Conservation (phyloP, 2,888 invertebrate genomes). For the Gonocerus acuteangulatus region DNA sequence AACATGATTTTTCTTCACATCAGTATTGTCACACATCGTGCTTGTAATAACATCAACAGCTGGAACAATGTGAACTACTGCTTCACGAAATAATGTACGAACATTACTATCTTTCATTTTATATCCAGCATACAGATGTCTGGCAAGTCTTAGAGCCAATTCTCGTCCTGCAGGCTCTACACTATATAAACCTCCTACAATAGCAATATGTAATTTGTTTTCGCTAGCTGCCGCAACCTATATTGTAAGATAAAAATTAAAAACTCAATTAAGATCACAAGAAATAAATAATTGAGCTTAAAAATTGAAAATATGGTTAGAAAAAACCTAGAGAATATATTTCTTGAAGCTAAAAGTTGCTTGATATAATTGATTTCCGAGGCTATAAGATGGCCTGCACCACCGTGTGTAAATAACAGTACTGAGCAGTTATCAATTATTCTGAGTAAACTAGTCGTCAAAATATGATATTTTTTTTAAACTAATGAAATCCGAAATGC, state of each 20-base stretch:
- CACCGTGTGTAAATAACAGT: too few species aligned
- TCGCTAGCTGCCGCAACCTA: slow-evolving; percentile 72
- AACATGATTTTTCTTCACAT: slow-evolving; percentile 33
- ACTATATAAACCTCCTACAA: slow-evolving; percentile 76
- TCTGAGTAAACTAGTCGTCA: too few species aligned
- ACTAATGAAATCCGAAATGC: too few species aligned
- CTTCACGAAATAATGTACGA: slow-evolving; percentile 55
- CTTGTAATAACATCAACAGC: slow-evolving; percentile 48
- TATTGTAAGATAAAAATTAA: slow-evolving; percentile 37
- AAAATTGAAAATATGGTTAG: too few species aligned
- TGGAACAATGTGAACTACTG: slow-evolving; percentile 74
- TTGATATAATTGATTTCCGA: too few species aligned
- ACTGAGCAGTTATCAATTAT: too few species aligned
- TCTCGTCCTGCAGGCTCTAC: slow-evolving; percentile 80
- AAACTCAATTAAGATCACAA: not conserved
- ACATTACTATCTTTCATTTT: slow-evolving; percentile 59
- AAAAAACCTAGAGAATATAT: too few species aligned
- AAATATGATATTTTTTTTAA: too few species aligned
- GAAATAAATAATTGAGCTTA: too few species aligned
- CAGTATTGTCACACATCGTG: slow-evolving; percentile 34
- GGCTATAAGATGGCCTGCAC: too few species aligned
- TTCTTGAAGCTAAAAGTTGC: too few species aligned
- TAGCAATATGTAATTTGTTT: slow-evolving; percentile 69
- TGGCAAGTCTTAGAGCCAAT: slow-evolving; percentile 68
- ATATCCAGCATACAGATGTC: slow-evolving; percentile 69